Percentiles rank a stretch among this genome's conserved stretches.
Conservation (phyloP, 1,140 invertebrate genomes). For the Melitaea cinxia region DNA sequence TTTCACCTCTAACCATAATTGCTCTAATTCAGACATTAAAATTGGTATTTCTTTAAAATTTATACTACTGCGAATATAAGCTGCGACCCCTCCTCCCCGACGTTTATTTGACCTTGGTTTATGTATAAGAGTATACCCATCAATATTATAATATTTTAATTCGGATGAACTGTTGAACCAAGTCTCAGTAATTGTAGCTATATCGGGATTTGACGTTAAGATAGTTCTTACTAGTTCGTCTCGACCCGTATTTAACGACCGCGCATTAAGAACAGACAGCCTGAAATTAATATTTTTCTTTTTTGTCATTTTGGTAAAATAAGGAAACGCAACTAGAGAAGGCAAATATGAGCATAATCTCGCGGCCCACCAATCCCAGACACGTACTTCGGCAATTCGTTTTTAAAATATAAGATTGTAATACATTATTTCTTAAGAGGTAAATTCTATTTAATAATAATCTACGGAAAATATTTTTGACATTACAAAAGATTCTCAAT, state of each 20-base stretch:
- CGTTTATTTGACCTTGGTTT: not conserved
- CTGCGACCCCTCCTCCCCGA: not conserved
- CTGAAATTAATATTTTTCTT: conserved; percentile 7
- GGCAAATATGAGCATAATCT: not conserved
- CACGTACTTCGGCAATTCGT: too few species aligned
- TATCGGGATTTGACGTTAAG: not conserved
- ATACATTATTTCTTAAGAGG: too few species aligned
- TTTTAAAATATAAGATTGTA: too few species aligned
- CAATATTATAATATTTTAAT: not conserved
- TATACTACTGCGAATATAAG: not conserved
- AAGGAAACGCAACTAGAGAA: not conserved
- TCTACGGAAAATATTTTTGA: too few species aligned
- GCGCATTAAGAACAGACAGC: conserved; percentile 12
- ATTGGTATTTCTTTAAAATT: not conserved
- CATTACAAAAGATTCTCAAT: too few species aligned
- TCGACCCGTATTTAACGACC: conserved; percentile 4
- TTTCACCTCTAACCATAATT: conserved; percentile 2
- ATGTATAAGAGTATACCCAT: not conserved
- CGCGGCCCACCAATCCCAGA: not conserved
- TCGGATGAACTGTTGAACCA: not conserved
- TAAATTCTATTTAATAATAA: too few species aligned
- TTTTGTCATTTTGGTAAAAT: conserved; percentile 5
- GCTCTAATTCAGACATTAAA: not conserved
- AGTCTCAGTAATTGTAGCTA: conserved; percentile 10
- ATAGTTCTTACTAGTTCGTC: conserved; percentile 6